A percentile compares a stretch with the other conserved stretches of the same genome.
phyloP scores from a whole-genome alignment of 2,113 vertebrate species.

The Perca flavescens region DNA sequence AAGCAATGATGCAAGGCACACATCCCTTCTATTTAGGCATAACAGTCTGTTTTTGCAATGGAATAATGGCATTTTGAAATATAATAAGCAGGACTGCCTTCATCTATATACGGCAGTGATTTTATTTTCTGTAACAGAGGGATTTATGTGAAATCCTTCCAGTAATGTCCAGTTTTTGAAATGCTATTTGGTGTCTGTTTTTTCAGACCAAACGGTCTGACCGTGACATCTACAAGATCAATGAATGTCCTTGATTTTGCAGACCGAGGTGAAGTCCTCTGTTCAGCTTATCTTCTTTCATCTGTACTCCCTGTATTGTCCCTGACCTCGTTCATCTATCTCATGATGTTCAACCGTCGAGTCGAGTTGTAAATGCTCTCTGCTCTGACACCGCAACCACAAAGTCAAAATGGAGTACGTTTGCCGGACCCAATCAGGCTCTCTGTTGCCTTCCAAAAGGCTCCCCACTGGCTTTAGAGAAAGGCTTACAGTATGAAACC shows the following conservation, averaged over 20 bases:
- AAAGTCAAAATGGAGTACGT: neutral
- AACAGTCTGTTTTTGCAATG: neutral
- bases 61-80: conserved; percentile 12
- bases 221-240: conserved; percentile 15
- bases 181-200: conserved; percentile 22
- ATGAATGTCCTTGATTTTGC: conserved; percentile 23
- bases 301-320: conserved; percentile 23
- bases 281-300: conserved; percentile 36
- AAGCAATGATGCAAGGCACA: conserved; percentile 10
- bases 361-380: conserved; percentile 4
- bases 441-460: neutral
- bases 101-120: conserved; percentile 5
- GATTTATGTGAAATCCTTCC: conserved; percentile 12
- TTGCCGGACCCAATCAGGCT: neutral
- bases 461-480: conserved; percentile 9
- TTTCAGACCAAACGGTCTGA: conserved; percentile 14
- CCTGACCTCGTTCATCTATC: neutral
- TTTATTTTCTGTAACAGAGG: conserved; percentile 1
- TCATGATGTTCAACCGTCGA: conserved; percentile 8
- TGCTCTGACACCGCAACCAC: neutral
- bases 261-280: conserved; percentile 5
- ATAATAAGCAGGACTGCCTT: conserved; percentile 8
- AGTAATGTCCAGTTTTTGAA: conserved; percentile 44
- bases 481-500: conserved; percentile 13
- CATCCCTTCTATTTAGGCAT: conserved; percentile 10